Evolutionary conservation across 2,113 vertebrate species (phyloP), one percentile per base, ranked within the genome.

Genomic region (Saccopteryx leptura): DNA sequence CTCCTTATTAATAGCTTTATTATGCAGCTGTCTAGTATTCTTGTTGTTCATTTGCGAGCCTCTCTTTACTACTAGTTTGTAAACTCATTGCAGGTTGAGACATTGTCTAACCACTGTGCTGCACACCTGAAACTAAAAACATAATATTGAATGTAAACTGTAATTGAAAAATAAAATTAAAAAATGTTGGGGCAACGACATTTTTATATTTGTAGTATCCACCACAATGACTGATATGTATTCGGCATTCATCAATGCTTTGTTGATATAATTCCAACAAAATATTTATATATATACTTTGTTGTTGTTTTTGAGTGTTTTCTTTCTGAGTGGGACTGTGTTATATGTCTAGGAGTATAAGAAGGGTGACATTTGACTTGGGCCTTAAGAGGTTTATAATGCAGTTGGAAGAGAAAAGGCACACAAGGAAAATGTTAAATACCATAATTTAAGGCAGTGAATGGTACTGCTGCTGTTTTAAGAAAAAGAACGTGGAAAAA

Each of bases 361-460:
- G 56, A 66, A 89, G 18, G 54, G 7, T 86, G 74, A 74, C 21
- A 15, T 63, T 82, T 60, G 75, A 94, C 69, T 28, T 72, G 31
- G 54, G 7, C 5, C 28, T 65, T 96, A 54, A 94, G 31, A 91
- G 58, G 18, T 80, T 89, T 87, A 24, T 76, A 13, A 46, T 92
- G 61, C 63, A 15, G 7, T 89, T 78, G 26, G 83, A 81, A 52
- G 66, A 92, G 33, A 95, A 90, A 81, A 84, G 63, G 79, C 58
- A 50, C 69, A 68, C 13, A 85, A 26, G 74, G 18, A 72, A 92
- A 86, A 82, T 66, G 24, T 76, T 69, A 78, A 96, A 54, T 39
- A 3, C 39, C 39, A 39, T 81, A 89, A 91, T 96, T 75, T 71
- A 93, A 71, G 50, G 50, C 4, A 82, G 26, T 0, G n/a, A 86